phyloP scores from a whole-genome alignment of 2,113 vertebrate species.

The Plecturocebus donacophilus region DNA sequence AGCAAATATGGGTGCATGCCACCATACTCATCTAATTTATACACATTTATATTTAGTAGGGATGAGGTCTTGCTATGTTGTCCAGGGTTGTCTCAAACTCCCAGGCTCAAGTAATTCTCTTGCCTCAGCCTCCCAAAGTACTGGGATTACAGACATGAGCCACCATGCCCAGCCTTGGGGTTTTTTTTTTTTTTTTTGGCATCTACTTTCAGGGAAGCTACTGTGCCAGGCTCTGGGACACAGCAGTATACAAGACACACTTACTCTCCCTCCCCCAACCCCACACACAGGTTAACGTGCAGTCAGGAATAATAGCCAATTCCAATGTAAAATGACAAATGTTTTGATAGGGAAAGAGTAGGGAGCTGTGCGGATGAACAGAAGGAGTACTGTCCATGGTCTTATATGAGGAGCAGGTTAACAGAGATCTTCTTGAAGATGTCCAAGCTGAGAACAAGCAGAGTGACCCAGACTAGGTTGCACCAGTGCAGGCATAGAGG shows the following conservation, averaged over 20 bases:
- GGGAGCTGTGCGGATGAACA: background rate
- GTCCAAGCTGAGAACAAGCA: background rate
- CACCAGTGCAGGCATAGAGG: background rate
- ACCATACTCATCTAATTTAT: no score
- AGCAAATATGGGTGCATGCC: no score
- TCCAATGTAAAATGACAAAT: background rate
- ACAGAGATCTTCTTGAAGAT: background rate
- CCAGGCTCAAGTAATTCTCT: no score
- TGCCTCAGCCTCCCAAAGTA: no score
- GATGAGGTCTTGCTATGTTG: no score
- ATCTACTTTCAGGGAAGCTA: background rate
- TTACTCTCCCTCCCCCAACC: no score
- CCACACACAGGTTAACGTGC: background rate
- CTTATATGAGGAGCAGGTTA: background rate
- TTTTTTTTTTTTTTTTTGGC: background rate
- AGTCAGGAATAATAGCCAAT: background rate
- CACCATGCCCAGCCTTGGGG: no score
- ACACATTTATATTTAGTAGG: no score
- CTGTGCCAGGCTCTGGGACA: background rate
- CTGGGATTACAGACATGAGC: no score
- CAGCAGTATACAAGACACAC: background rate
- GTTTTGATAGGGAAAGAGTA: background rate
- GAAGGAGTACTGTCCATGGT: background rate
- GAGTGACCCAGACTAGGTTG: background rate
- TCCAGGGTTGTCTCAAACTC: no score